Evolutionary conservation across 2,888 invertebrate species (phyloP).

Genomic region (Cataglyphis rosenhaueri): DNA sequence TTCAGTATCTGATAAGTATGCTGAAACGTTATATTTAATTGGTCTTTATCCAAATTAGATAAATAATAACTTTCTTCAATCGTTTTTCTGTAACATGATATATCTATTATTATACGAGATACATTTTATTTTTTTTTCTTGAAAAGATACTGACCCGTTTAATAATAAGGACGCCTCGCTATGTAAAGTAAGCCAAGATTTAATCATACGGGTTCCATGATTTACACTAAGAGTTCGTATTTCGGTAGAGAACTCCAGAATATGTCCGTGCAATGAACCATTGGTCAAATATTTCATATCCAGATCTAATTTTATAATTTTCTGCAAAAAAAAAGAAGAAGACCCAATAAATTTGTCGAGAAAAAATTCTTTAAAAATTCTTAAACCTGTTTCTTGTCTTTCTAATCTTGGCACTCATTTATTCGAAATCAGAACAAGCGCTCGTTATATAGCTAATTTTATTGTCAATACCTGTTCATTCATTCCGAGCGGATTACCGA

Average conservation of each 20-base stretch:
- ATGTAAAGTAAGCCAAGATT: slow-evolving; percentile 63
- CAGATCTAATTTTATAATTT: slow-evolving; percentile 73
- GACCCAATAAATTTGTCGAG: not conserved
- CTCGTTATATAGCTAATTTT: not conserved
- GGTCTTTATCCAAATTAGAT: slow-evolving; percentile 46
- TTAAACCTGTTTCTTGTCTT: not conserved
- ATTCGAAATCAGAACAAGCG: not conserved
- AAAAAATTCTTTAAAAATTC: not conserved
- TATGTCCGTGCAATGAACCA: slow-evolving; percentile 54
- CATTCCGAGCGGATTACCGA: slow-evolving; percentile 76
- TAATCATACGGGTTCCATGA: slow-evolving; percentile 57
- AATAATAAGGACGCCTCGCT: slow-evolving; percentile 70
- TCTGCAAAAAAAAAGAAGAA: slow-evolving; percentile 60
- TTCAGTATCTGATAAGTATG: slow-evolving; percentile 77
- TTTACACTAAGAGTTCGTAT: slow-evolving; percentile 74
- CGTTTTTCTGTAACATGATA: slow-evolving; percentile 69
- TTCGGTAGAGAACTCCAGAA: slow-evolving; percentile 56
- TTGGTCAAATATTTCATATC: slow-evolving; percentile 74
- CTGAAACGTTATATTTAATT: slow-evolving; percentile 72
- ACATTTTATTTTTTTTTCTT: not conserved
- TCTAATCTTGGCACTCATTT: not conserved
- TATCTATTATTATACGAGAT: not conserved
- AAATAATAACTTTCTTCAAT: slow-evolving; percentile 74
- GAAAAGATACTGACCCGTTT: slow-evolving; percentile 73
- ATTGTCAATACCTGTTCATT: slow-evolving; percentile 67